Conservation (phyloP, 2,113 vertebrate species). For the Synodontis membranacea region DNA sequence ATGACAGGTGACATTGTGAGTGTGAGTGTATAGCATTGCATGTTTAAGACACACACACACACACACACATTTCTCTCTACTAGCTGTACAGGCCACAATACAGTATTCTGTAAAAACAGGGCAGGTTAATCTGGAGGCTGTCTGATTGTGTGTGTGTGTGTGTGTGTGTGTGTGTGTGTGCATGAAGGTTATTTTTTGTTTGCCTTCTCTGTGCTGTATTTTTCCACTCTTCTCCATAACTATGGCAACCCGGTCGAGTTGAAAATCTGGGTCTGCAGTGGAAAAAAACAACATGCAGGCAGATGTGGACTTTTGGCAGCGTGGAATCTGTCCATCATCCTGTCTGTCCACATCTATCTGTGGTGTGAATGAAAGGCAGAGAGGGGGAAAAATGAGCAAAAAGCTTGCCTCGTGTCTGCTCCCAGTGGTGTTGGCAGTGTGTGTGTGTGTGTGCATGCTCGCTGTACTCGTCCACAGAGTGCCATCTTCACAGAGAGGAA, state of each 20-base stretch:
- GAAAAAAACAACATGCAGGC: conserved; percentile 26
- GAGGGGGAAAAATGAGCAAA: background rate
- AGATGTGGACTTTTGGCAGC: conserved; percentile 39
- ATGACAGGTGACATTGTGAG: background rate
- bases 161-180: conserved; percentile 29
- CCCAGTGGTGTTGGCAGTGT: conserved; percentile 61
- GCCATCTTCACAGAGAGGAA: conserved; percentile 61
- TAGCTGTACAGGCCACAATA: background rate
- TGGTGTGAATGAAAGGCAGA: conserved; percentile 35
- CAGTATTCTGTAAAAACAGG: background rate
- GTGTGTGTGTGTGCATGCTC: conserved; percentile 24
- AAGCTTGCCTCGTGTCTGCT: background rate
- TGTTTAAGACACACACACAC: background rate
- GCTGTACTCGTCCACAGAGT: conserved; percentile 60
- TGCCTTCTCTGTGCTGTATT: conserved; percentile 66
- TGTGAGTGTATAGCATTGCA: background rate
- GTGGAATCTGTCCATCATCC: conserved; percentile 1
- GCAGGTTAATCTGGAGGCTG: background rate
- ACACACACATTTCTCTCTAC: background rate
- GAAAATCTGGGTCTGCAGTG: conserved; percentile 57
- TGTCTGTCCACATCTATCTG: conserved; percentile 19
- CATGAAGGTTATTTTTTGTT: conserved; percentile 53
- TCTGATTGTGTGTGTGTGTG: background rate
- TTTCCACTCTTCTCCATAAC: conserved; percentile 66
- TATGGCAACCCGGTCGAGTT: conserved; percentile 66